These are phyloP conservation scores for Peromyscus californicus DNA, from an alignment of 2,113 vertebrate genomes.

Conservation along the genomic window DNA sequence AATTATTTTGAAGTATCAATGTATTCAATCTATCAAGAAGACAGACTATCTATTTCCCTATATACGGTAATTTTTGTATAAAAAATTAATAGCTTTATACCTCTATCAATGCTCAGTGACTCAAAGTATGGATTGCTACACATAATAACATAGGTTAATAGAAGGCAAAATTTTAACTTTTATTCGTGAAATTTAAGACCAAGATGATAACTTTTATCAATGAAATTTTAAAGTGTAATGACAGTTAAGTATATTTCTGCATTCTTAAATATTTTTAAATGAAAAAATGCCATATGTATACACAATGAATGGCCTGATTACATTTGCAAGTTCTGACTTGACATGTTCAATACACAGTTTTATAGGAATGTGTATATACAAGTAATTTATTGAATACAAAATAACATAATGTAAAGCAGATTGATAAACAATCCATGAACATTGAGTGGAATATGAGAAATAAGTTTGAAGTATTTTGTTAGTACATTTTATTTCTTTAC, in stretches of 20 bases:
- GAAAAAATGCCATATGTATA: not conserved
- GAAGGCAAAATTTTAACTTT: not conserved
- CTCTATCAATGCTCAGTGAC: not conserved
- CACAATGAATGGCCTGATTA: not conserved
- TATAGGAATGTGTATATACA: too few relatives aligned
- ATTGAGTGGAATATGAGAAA: not conserved
- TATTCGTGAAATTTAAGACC: not conserved
- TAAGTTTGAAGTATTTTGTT: not conserved
- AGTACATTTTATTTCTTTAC: not conserved
- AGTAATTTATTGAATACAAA: not conserved
- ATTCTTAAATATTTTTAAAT: conserved; percentile 2
- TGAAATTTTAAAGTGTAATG: not conserved
- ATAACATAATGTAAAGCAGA: not conserved
- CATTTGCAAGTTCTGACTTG: not conserved
- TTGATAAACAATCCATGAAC: not conserved
- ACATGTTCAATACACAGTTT: not conserved
- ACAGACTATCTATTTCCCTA: not conserved
- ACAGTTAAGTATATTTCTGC: not conserved
- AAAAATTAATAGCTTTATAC: not conserved
- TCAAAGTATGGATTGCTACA: not conserved
- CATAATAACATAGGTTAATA: not conserved
- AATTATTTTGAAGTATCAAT: not conserved
- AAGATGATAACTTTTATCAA: not conserved
- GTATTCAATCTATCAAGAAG: fast-evolving
- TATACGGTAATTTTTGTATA: not conserved